Base-by-base conservation (phyloP, 2,113 vertebrate genomes). In the Dinomys branickii region DNA sequence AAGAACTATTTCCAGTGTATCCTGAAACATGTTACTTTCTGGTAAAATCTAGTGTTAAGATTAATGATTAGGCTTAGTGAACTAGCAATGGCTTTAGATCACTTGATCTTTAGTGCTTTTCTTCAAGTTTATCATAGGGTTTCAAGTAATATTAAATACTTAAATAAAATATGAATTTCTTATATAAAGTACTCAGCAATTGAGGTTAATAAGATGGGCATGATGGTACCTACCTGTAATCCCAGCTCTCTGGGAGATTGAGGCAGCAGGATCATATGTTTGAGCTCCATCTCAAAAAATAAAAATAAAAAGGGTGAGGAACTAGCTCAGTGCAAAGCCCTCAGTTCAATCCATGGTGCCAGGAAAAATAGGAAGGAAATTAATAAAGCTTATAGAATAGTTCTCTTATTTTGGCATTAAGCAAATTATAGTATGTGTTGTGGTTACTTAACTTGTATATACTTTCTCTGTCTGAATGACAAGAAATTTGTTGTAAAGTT, bases 151-250 rank as follows among this genome's bases (percentile, higher is more conserved):
- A 22, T 8, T 71, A 44, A 91, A 67, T 82, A 87, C 83, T 78
- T 91, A 93, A 89, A 61, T 88, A n/a, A 93, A 93, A 61, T 85
- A 54, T 38, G 28, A 65, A 58, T 85, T 91, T 54, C 80, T n/a
- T 87, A 41, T 65, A 33, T 41, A n/a, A 52, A 63, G 19, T 41
- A 61, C 13, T 44, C 2, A 56, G 17, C 67, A 28, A 24, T 44
- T 92, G 59, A 85, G 84, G 30, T 30, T 78, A 78, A 47, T 44
- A 77, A 78, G 44, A 50, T 78, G 26, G 7, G 13, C 13, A 33
- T 9, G 13, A 78, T 50, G 75, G 14, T 50, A 17, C 14, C 75
- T 78, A 47, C 26, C 47, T 80, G 28, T 80, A 52, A 80, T 54
- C 7, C 47, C 17, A 54, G 41, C 50, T 52, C 4, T 80, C 50